Base-by-base conservation (phyloP, 2,113 vertebrate species). In the human region DNA sequence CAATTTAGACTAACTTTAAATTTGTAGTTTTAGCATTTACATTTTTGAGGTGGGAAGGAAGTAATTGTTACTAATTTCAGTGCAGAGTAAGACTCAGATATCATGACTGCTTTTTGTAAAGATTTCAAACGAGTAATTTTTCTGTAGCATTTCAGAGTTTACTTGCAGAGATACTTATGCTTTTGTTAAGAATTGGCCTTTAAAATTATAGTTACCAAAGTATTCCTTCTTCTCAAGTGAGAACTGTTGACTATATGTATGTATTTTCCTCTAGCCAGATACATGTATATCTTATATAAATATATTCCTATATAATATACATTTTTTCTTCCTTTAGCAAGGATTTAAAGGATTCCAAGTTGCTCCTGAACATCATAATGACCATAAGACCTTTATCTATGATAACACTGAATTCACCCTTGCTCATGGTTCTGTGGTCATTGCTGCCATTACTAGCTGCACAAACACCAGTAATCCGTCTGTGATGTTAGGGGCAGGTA, bases 391-490 rank as follows among this genome's bases (percentile, higher is more conserved):
- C 0, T 99, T 99, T 98, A 98, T 98, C 92, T 99, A 99, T 93
- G 98, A 98, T 25, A 99, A 98, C 0, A 72, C 52, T 2, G 98
- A 99, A 66, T 99, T 99, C 0, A 97, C 98, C 4, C 98, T 99
- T 45, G 73, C 98, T 90, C 99, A 99, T 9, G 99, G 99, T 57
- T 99, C 99, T 0, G 99, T 99, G 92, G 99, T 99, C 40, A 99
- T 99, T 14, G 99, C 99, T 23, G 99, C 99, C 73, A 99, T 99
- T 97, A 99, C 99, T 27, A 99, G 99, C 99, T 99, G 99, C 98
- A 99, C 99, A 79, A 99, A 99, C 98, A 99, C 99, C 94, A 99
- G 99, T 98, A 99, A 99, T 94, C 99, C 99, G 0, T 99, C 99
- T 1, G 99, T 99, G 96, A 99, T 99, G 99, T 95, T 99, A 0